Conservation (phyloP, 2,797 vertebrate species). For the Pampus argenteus region DNA sequence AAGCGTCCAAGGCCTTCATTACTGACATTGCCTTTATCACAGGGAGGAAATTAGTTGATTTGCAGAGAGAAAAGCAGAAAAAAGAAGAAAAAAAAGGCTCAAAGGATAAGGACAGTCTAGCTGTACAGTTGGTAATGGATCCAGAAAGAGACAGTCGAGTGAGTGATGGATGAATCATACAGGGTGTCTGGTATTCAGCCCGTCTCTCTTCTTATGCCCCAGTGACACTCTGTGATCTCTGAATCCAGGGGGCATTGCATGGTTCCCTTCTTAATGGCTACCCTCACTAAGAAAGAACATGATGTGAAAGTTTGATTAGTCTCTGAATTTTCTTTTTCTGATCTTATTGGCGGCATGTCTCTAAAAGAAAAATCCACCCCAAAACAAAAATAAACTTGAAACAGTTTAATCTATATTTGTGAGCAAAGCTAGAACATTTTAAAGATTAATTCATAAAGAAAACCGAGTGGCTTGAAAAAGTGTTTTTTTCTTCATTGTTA, state of each 20-base stretch:
- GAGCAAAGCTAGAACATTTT: background rate
- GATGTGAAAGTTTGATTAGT: slow-evolving; percentile 55
- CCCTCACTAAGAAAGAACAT: slow-evolving; percentile 23
- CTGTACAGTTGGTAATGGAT: slow-evolving; percentile 43
- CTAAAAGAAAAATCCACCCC: slow-evolving; percentile 11
- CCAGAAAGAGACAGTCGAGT: slow-evolving; percentile 32
- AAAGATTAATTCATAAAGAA: background rate
- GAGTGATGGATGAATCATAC: slow-evolving; percentile 45
- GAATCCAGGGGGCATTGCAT: slow-evolving; percentile 29
- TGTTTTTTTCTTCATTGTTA: background rate
- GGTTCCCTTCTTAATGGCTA: slow-evolving; percentile 51
- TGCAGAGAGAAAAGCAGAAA: slow-evolving; percentile 33
- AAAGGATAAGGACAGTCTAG: slow-evolving; percentile 21
- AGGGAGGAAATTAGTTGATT: slow-evolving; percentile 58
- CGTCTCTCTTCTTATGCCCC: slow-evolving; percentile 29
- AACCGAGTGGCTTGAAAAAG: background rate
- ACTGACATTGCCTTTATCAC: slow-evolving; percentile 60
- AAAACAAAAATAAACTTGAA: background rate
- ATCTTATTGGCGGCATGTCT: slow-evolving; percentile 14
- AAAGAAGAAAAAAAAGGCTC: slow-evolving; percentile 37
- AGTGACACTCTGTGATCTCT: slow-evolving; percentile 55
- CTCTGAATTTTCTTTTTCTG: slow-evolving; percentile 13
- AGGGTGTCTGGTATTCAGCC: slow-evolving; percentile 41
- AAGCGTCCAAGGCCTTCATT: slow-evolving; percentile 64
- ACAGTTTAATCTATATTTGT: slow-evolving; percentile 4